phyloP scores from a whole-genome alignment of 2,797 vertebrate species.

The Tapera naevia region DNA sequence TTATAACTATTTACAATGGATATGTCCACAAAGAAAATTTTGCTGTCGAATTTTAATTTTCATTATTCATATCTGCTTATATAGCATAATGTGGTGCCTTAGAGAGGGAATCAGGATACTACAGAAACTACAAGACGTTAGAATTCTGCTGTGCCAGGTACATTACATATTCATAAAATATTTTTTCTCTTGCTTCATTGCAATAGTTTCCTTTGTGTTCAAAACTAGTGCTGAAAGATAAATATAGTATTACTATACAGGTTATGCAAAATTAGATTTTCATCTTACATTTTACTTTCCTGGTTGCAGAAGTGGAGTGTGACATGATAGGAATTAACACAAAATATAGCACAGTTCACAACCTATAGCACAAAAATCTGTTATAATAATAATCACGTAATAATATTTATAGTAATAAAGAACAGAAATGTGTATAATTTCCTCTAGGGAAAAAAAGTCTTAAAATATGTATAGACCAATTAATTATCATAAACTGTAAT shows the following conservation, averaged over 20 bases:
- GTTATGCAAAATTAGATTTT: not conserved
- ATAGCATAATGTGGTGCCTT: not conserved
- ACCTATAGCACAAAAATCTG: not conserved
- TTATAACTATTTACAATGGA: not conserved
- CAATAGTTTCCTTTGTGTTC: not conserved
- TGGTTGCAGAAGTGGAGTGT: not conserved
- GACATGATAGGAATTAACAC: not conserved
- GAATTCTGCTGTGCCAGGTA: not conserved
- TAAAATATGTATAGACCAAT: not conserved
- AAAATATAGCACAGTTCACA: not conserved
- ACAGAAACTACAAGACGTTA: not conserved
- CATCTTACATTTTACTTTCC: not conserved
- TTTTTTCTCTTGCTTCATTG: not conserved
- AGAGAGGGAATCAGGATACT: not conserved
- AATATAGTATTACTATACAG: not conserved
- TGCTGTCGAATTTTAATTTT: not conserved
- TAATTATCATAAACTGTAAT: not conserved
- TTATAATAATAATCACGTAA: not conserved
- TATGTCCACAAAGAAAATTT: not conserved
- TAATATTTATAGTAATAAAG: not conserved
- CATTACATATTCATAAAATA: not conserved
- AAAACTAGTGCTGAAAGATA: not conserved
- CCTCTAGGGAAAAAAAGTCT: not conserved
- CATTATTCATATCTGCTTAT: not conserved
- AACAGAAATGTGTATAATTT: not conserved